Base-by-base conservation (phyloP, 1,140 invertebrate species). In the Triops longicaudatus region DNA sequence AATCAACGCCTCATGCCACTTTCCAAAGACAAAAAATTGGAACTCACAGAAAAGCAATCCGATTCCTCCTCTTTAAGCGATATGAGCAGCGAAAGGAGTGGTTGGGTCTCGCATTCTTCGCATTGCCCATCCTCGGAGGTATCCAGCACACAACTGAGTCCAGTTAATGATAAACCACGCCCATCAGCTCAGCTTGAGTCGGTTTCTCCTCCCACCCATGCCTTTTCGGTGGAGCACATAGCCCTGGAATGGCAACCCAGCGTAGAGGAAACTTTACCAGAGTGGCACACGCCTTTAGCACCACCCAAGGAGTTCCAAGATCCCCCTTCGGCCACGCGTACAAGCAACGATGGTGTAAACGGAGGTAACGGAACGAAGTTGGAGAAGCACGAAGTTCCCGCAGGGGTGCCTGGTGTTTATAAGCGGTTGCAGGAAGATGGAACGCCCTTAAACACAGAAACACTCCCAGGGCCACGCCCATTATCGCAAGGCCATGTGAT, bases 291-390 rank as follows among this genome's bases (percentile, higher is more conserved):
- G 7, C 86, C 89, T 27, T 82, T 92, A 27, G 92, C 92, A 10
- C 93, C 93, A 1, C 93, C 93, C 0, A 91, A 93, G 80, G 92
- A 93, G 84, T 94, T 94, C 80, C 88, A 92, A 82, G 93, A 63
- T 14, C 50, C 50, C 0, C 50, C 50, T 7, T 63, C 17, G 22
- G 50, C 50, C 50, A 63, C 50, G 50, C 50, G 10, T 22, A 17
- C 4, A 6, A 14, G 14, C 17, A 63, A 63, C 6, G 50, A 63
- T 6, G 50, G 50, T 14, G n/a, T 17, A 0, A 14, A 63, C 10
- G 22, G 22, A n/a, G 50, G 50, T 1, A 63, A 17, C 14, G 50
- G 22, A 63, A 14, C 50, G 50, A 63, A 63, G 22, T 63, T n/a
- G 6, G 50, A 22, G 14, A 63, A 63, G 22, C 50, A 63, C 50